A percentile compares a stretch with the other conserved stretches of the same genome.
These are phyloP conservation scores for Reticulitermes speratus DNA, from an alignment of 1,140 invertebrate genomes.

Conservation along the genomic window DNA sequence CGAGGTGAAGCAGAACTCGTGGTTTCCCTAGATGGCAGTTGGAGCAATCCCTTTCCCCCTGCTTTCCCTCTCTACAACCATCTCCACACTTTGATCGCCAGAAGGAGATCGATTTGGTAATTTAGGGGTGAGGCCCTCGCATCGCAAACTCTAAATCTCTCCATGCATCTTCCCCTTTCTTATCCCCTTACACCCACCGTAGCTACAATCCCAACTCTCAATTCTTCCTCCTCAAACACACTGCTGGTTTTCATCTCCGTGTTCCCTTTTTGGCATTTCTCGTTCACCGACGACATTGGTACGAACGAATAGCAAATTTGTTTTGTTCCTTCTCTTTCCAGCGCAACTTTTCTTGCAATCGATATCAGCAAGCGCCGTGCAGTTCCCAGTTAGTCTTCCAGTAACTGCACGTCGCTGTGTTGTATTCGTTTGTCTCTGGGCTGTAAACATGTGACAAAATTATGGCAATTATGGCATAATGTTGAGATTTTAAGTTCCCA, in stretches of 20 bases:
- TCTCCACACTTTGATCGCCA: constrained; percentile 12
- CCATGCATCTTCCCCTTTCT: background rate
- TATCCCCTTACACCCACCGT: background rate
- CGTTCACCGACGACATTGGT: background rate
- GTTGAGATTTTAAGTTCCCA: no score
- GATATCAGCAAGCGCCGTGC: background rate
- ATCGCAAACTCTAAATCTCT: background rate
- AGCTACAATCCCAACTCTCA: background rate
- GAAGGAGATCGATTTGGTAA: constrained; percentile 18
- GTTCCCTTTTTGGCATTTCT: background rate
- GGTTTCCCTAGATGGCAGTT: background rate
- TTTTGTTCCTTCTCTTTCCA: background rate
- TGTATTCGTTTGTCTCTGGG: no score
- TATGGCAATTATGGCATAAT: no score
- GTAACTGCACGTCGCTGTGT: no score
- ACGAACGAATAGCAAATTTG: background rate
- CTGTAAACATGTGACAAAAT: no score
- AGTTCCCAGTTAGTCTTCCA: no score
- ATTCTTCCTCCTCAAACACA: background rate
- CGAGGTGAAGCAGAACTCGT: background rate
- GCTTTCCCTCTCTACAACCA: background rate
- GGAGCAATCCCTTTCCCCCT: background rate
- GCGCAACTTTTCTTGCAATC: background rate
- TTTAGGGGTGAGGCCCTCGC: background rate
- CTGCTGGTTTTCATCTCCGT: background rate